Evolutionary conservation across 2,888 invertebrate genomes (phyloP).

Genomic region (Diadegma fenestrale): DNA sequence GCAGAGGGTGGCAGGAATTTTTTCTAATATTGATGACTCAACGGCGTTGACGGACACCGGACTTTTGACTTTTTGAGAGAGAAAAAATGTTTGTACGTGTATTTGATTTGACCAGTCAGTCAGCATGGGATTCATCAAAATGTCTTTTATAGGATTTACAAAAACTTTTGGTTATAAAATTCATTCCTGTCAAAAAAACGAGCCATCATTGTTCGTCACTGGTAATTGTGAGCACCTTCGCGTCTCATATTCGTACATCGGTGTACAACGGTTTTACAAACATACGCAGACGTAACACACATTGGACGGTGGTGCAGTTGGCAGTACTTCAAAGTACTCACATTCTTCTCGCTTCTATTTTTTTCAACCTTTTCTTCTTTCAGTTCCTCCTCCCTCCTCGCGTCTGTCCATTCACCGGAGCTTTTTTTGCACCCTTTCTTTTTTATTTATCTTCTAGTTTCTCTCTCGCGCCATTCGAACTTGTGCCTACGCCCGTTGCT

Average conservation of each 20-base stretch:
- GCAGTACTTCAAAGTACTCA: constrained; percentile 75
- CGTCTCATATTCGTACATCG: constrained; percentile 43
- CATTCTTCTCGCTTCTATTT: constrained; percentile 64
- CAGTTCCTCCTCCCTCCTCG: constrained; percentile 29
- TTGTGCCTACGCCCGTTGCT: constrained; percentile 24
- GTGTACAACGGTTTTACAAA: constrained; percentile 31
- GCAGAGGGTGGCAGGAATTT: not conserved
- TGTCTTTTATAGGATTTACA: constrained; percentile 75
- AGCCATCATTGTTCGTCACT: constrained; percentile 78
- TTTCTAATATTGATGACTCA: not conserved
- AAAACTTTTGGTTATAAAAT: constrained; percentile 72
- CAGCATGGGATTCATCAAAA: constrained; percentile 74
- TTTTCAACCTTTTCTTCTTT: constrained; percentile 63
- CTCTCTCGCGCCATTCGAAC: constrained; percentile 40
- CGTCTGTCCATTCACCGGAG: constrained; percentile 36
- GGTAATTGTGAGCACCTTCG: constrained; percentile 73
- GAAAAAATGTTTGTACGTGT: not conserved
- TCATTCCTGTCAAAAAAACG: constrained; percentile 76
- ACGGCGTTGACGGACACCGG: not conserved
- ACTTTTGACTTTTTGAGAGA: not conserved
- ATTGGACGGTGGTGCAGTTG: constrained; percentile 51
- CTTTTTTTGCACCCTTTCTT: constrained; percentile 38
- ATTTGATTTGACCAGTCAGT: not conserved
- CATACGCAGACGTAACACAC: not conserved
- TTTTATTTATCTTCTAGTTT: constrained; percentile 43